Conservation (phyloP, 2,888 invertebrate genomes). For the Pyrrhosoma nymphula region DNA sequence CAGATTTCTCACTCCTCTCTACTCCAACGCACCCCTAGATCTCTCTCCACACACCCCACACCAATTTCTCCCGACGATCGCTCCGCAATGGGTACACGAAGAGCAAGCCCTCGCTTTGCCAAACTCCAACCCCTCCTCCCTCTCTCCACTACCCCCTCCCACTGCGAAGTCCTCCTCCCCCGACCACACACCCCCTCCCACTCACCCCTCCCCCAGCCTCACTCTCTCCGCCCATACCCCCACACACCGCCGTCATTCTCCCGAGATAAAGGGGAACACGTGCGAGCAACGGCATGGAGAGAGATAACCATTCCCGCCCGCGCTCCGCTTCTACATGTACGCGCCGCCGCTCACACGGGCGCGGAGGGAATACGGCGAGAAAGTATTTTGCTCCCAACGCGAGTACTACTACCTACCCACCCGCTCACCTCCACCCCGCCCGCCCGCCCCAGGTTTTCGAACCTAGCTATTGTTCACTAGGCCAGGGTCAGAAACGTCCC, state of each 20-base stretch:
- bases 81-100: conserved; percentile 40
- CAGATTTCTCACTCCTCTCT: too few relatives aligned
- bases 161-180: not conserved
- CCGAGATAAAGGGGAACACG: conserved; percentile 63
- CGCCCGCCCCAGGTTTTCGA: not conserved
- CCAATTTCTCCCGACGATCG: not conserved
- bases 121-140: not conserved
- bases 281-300: conserved; percentile 53
- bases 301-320: conserved; percentile 38
- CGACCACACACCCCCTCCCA: not conserved
- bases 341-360: not conserved
- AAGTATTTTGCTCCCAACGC: not conserved
- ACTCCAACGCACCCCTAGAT: not conserved
- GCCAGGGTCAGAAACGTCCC: conserved; percentile 45
- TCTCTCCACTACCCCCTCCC: not conserved
- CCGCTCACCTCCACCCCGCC: not conserved
- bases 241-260: conserved; percentile 28
- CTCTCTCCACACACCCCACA: not conserved
- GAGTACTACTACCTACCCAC: not conserved
- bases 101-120: not conserved
- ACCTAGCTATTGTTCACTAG: conserved; percentile 43
- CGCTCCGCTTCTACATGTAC: not conserved
- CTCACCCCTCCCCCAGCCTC: not conserved
- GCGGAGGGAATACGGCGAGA: not conserved
- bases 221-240: not conserved